Conservation (phyloP, 2,113 vertebrate genomes). For the Catharus bicknelli region DNA sequence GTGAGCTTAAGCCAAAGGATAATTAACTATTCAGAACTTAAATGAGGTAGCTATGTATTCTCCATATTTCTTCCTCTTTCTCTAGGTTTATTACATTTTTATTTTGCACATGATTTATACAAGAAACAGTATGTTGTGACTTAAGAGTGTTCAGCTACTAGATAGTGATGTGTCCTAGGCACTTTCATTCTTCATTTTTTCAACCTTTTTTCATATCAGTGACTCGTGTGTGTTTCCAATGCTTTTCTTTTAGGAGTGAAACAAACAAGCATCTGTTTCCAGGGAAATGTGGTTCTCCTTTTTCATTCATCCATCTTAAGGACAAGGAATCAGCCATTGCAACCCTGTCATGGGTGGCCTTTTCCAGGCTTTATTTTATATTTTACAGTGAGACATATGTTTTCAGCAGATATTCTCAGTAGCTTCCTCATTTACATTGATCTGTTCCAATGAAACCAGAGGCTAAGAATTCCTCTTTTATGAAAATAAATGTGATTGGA, state of each 20-base stretch:
- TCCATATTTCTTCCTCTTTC: background rate
- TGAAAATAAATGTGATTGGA: background rate
- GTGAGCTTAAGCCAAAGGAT: background rate
- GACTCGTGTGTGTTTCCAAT: background rate
- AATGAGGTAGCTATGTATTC: rapidly evolving
- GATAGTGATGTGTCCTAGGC: background rate
- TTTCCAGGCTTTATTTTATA: background rate
- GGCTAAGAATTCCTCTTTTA: background rate
- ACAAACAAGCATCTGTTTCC: background rate
- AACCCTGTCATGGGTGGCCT: background rate
- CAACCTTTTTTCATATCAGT: background rate
- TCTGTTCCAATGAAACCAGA: background rate
- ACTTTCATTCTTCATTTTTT: background rate
- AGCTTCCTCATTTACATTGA: background rate
- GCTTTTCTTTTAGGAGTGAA: background rate
- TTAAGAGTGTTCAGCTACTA: background rate
- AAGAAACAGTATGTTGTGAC: background rate
- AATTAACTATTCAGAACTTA: background rate
- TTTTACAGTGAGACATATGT: background rate
- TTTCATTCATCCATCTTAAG: background rate
- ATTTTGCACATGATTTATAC: background rate
- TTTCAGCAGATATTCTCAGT: background rate
- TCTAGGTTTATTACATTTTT: background rate
- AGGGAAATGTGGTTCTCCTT: background rate
- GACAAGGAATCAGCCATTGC: background rate